A percentile compares a stretch with the other conserved stretches of the same genome.
Conservation (phyloP, 2,797 vertebrate genomes). For the Leptodactylus fallax region DNA sequence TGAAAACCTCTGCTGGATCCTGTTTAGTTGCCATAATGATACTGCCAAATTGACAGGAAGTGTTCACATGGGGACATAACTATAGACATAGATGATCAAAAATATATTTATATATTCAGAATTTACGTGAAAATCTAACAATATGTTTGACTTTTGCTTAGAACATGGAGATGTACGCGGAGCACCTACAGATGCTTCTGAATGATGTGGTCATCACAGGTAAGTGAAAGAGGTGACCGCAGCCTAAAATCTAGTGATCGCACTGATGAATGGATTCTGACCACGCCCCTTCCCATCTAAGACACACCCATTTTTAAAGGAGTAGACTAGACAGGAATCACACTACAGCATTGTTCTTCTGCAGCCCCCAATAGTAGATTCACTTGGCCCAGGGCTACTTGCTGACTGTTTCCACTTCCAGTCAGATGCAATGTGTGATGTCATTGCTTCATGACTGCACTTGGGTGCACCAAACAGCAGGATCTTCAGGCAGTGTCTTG, state of each 20-base stretch:
- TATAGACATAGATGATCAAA: too few species aligned
- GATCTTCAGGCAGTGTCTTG: too few species aligned
- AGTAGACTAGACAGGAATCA: too few species aligned
- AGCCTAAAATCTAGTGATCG: not conserved
- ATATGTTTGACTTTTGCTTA: conserved; percentile 58
- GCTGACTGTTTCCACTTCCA: too few species aligned
- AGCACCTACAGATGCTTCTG: conserved; percentile 72
- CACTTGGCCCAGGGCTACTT: too few species aligned
- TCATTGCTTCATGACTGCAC: too few species aligned
- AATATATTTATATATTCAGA: too few species aligned
- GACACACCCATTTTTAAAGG: not conserved
- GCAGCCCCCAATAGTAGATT: too few species aligned
- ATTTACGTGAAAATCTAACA: not conserved
- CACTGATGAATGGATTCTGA: not conserved
- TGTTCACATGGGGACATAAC: not conserved
- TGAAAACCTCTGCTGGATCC: not conserved
- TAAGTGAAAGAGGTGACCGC: conserved; percentile 50
- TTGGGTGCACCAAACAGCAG: too few species aligned
- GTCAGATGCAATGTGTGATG: too few species aligned
- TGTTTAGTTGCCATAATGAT: not conserved
- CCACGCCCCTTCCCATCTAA: not conserved
- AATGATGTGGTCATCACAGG: conserved; percentile 72
- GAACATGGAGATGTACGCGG: conserved; percentile 70
- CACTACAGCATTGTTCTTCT: too few species aligned
- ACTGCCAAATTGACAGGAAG: not conserved